Base-by-base conservation (phyloP, 2,888 invertebrate species). In the Heteromyza rotundicornis region DNA sequence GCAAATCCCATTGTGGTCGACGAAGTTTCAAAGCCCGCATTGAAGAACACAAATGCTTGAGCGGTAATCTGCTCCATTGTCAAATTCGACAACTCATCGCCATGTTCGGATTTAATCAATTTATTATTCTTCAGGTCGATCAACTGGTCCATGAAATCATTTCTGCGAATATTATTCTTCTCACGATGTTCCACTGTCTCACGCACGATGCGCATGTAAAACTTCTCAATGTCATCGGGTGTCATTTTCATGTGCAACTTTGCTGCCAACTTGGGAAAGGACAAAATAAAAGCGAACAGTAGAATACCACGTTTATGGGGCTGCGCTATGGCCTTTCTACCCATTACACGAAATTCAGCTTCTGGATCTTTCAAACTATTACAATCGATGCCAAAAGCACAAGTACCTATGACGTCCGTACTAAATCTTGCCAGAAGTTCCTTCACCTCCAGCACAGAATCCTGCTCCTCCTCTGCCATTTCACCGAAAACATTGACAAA, bases 81-180 rank as follows among this genome's bases (percentile, higher is more conserved):
- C 14, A 70, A 68, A 1, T 85, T n/a, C n/a, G n/a, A n/a, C n/a
- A n/a, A n/a, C n/a, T n/a, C n/a, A n/a, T n/a, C n/a, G n/a, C n/a
- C 75, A 7, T 14, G 40, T 75, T 44, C 74, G 72, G 44, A n/a
- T n/a, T n/a, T n/a, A n/a, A n/a, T n/a, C n/a, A n/a, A n/a, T n/a
- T n/a, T 83, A 64, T 83, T 79, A 62, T 84, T 82, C 60, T 84
- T 84, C 53, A 87, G 64, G 40, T 86, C 84, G 23, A 87, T 83
- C 27, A 88, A 68, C n/a, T 86, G 70, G 67, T 88, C 86, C 65
- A 88, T 77, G 66, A 88, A 87, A 76, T 88, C 88, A 59, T 86
- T 85, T 59, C 86, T 76, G 1, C 72, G 75, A 0, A 87, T 67
- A 16, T 84, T 73, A 50, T 80, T 76, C 57, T 57, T 17, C 20